Evolutionary conservation across 1,140 invertebrate genomes (phyloP).

Genomic region (Hyphantria cunea): DNA sequence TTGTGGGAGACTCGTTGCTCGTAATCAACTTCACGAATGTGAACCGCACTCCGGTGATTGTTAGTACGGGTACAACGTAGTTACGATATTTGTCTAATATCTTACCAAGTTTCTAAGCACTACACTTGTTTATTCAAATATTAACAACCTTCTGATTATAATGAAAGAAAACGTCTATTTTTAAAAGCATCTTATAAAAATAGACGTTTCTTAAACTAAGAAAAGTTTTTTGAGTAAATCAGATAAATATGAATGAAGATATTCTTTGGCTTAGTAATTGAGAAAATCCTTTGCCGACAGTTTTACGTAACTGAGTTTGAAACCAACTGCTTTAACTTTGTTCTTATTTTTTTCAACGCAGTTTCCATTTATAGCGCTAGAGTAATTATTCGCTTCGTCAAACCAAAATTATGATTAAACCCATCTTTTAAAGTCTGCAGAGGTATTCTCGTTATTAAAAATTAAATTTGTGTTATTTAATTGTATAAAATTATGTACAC

Average conservation of each 20-base stretch:
- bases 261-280: conserved; percentile 56
- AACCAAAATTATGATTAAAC: conserved; percentile 27
- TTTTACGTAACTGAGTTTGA: conserved; percentile 55
- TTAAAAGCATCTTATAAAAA: too few species aligned
- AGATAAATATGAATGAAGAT: conserved; percentile 47
- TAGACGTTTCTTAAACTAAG: conserved; percentile 10
- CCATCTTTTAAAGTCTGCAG: too few species aligned
- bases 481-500: too few species aligned
- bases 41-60: conserved; percentile 50
- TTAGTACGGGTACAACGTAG: conserved; percentile 8
- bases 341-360: conserved; percentile 49
- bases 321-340: conserved; percentile 48
- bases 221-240: conserved; percentile 34
- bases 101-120: neutral
- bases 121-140: neutral
- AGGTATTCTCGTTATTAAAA: too few species aligned
- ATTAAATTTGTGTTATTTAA: too few species aligned
- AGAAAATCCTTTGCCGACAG: conserved; percentile 58
- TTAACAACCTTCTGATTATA: neutral
- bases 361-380: conserved; percentile 41
- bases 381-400: too few species aligned
- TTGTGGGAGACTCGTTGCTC: conserved; percentile 56
- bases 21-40: conserved; percentile 59
- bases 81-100: neutral
- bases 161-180: too few species aligned